phyloP scores from a whole-genome alignment of 2,888 invertebrate genomes.

The Epirrhoe alternata region DNA sequence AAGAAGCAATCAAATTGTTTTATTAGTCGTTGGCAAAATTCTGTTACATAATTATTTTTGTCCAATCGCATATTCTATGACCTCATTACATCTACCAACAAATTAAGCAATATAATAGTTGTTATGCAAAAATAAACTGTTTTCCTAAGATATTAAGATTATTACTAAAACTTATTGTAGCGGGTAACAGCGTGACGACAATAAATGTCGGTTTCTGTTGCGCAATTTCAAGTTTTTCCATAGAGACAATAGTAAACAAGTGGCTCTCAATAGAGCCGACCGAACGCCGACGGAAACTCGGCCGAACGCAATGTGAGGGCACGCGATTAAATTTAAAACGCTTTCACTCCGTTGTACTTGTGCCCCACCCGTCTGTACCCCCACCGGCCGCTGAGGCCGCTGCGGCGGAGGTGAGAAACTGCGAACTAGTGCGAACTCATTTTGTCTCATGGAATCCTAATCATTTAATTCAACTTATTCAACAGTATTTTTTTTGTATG shows the following conservation, averaged over 20 bases:
- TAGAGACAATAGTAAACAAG: slow-evolving; percentile 51
- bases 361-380: slow-evolving; percentile 44
- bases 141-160: slow-evolving; percentile 5
- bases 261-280: slow-evolving; percentile 49
- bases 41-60: slow-evolving; percentile 21
- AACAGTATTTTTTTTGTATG: no score
- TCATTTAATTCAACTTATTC: slow-evolving; percentile 15
- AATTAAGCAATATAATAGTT: slow-evolving; percentile 4
- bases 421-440: slow-evolving; percentile 54
- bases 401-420: slow-evolving; percentile 40
- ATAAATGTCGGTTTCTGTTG: slow-evolving; percentile 41
- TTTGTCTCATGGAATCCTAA: slow-evolving; percentile 33
- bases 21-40: slow-evolving; percentile 11
- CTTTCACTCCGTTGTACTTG: slow-evolving; percentile 68
- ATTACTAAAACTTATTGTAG: background rate
- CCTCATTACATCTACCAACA: slow-evolving; percentile 25
- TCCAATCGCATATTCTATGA: slow-evolving; percentile 20
- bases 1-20: slow-evolving; percentile 14
- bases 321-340: slow-evolving; percentile 73
- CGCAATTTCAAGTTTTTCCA: slow-evolving; percentile 47
- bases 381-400: slow-evolving; percentile 37
- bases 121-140: slow-evolving; percentile 14
- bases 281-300: slow-evolving; percentile 55
- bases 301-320: slow-evolving; percentile 66
- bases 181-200: slow-evolving; percentile 39